Evolutionary conservation across 2,888 invertebrate species (phyloP).

Genomic region (Petrophora chlorosata): DNA sequence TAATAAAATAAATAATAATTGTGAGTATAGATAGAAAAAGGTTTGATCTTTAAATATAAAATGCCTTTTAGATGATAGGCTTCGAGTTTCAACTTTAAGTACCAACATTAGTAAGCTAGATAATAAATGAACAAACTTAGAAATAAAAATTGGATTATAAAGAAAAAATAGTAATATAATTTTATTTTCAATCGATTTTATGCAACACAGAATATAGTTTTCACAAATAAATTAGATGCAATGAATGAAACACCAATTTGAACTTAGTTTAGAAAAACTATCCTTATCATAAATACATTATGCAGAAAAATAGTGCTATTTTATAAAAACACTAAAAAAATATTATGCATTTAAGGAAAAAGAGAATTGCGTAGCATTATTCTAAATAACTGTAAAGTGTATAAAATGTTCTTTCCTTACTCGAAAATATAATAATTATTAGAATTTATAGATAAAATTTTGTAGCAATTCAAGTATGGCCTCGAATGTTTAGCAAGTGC

Average conservation of each 20-base stretch:
- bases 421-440: conserved; percentile 34
- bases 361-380: conserved; percentile 76
- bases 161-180: background rate
- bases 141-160: background rate
- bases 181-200: background rate
- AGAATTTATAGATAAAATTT: conserved; percentile 19
- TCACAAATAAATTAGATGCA: background rate
- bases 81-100: conserved; percentile 30
- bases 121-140: conserved; percentile 31
- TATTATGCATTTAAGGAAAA: conserved; percentile 22
- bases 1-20: background rate
- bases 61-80: conserved; percentile 39
- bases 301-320: background rate
- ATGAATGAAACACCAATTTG: background rate
- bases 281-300: background rate
- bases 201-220: background rate
- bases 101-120: conserved; percentile 43
- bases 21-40: conserved; percentile 3
- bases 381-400: conserved; percentile 80
- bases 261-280: too few relatives aligned
- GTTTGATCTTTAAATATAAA: conserved; percentile 15
- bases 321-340: conserved; percentile 5
- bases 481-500: conserved; percentile 21
- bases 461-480: conserved; percentile 26
- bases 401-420: conserved; percentile 53